phyloP scores from a whole-genome alignment of 2,888 invertebrate species.

The Drosophila aldrichi region DNA sequence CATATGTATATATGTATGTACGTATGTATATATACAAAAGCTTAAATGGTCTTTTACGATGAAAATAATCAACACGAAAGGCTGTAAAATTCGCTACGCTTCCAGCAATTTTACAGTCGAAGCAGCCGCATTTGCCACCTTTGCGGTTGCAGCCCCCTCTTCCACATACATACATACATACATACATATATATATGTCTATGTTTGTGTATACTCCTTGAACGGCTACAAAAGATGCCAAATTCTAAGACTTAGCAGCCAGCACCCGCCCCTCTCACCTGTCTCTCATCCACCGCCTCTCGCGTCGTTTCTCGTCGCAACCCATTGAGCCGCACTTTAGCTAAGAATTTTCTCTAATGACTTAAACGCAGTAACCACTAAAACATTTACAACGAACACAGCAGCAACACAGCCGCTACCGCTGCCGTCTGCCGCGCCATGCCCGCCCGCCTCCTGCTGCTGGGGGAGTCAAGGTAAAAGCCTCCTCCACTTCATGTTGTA shows the following conservation, averaged over 20 bases:
- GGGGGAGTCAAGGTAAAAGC: conserved; percentile 50
- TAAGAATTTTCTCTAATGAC: conserved; percentile 80
- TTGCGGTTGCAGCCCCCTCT: conserved; percentile 35
- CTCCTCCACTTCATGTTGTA: conserved; percentile 61
- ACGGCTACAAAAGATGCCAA: conserved; percentile 49
- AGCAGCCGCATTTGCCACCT: conserved; percentile 50
- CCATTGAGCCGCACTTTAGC: conserved; percentile 58
- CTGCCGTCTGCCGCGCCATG: background rate
- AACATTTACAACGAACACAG: conserved; percentile 72
- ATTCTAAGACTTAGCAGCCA: conserved; percentile 53
- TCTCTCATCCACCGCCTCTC: background rate
- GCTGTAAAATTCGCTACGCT: conserved; percentile 28
- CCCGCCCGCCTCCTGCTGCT: background rate
- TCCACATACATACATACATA: no score
- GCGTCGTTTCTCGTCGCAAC: background rate
- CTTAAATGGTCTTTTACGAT: conserved; percentile 23
- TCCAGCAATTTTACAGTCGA: conserved; percentile 39
- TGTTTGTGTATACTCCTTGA: conserved; percentile 8
- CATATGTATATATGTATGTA: conserved; percentile 1
- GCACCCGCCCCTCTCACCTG: background rate
- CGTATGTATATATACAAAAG: conserved; percentile 5
- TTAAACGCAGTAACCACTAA: conserved; percentile 79
- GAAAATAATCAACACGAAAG: conserved; percentile 29
- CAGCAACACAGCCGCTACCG: conserved; percentile 12
- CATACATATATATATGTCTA: background rate